Evolutionary conservation across 2,113 vertebrate species (phyloP), one percentile per base, ranked within the genome.

Genomic region (Axis porcinus): DNA sequence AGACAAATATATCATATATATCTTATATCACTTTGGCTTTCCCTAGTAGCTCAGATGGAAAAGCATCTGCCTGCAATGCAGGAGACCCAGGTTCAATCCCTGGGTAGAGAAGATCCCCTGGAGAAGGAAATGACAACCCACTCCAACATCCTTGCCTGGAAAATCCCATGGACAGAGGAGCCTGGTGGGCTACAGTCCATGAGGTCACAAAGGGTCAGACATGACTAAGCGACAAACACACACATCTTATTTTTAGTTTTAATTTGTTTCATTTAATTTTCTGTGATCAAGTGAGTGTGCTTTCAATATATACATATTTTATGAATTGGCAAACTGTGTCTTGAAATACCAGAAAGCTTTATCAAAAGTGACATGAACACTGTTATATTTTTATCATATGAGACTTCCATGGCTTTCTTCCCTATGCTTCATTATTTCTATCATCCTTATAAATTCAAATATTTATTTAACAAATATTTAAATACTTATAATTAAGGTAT

Each of bases 401-500:
- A 54, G 2, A 33, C 27, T 74, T 89, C 28, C 9, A 7, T 81
- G 11, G 33, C 3, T 13, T 67, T 78, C 57, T 58, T 70, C 11
- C 28, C 17, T 60, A 93, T 47, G 2, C 36, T 76, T 43, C 43
- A 1, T 57, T 91, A 60, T 40, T 60, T 60, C 19, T 86, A 55
- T 57, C 45, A 12, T 86, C 7, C 33, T 57, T 27, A 78, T 23
- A 43, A 55, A 40, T 81, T 81, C 47, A 81, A 33, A 1, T 62
- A 92, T 28, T 96, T 83, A 5, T 62, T 89, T 78, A 55, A 85
- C 3, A 57, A 78, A 64, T 76, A 74, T 79, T 36, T 90, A 43
- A 86, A 74, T 40, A 5, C 2, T 60, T 43, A 36, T 50, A 67
- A 74, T 70, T 54, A 93, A 57, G 7, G 2, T 79, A 1, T 27